Conservation (phyloP, 2,888 invertebrate genomes). For the Hydroisotoma schaefferi region DNA sequence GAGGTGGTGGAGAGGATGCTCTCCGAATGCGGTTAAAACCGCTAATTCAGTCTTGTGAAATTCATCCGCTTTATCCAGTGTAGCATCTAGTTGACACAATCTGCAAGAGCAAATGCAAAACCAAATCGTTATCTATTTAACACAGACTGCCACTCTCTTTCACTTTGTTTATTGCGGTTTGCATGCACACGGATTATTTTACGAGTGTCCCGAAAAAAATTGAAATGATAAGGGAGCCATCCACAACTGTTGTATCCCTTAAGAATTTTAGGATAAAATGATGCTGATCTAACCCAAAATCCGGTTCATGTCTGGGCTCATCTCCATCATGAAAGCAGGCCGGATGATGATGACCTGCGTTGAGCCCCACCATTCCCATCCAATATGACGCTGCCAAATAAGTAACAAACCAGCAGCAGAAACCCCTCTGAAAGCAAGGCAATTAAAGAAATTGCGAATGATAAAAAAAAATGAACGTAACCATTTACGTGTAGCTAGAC, state of each 20-base stretch:
- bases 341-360: conserved; percentile 77
- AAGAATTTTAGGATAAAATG: too few relatives aligned
- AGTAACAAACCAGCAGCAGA: conserved; percentile 39
- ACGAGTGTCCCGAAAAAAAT: too few relatives aligned
- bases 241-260: too few relatives aligned
- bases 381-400: conserved; percentile 37
- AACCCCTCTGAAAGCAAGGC: conserved; percentile 16
- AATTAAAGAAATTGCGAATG: too few relatives aligned
- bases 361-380: conserved; percentile 63
- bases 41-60: conserved; percentile 42
- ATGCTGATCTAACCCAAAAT: conserved; percentile 48
- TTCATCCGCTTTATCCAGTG: conserved; percentile 35
- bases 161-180: too few relatives aligned
- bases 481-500: too few relatives aligned
- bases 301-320: conserved; percentile 44
- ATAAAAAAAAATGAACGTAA: too few relatives aligned
- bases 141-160: background rate
- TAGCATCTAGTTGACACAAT: conserved; percentile 39
- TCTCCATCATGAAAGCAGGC: conserved; percentile 54
- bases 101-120: conserved; percentile 15
- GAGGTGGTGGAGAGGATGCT: conserved; percentile 74
- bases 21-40: conserved; percentile 67
- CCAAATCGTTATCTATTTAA: background rate
- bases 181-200: too few relatives aligned
- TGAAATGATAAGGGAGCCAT: too few relatives aligned